Evolutionary conservation across 2,113 vertebrate genomes (phyloP), one percentile per base, ranked within the genome.

Genomic region (Actenoides lindsayi): DNA sequence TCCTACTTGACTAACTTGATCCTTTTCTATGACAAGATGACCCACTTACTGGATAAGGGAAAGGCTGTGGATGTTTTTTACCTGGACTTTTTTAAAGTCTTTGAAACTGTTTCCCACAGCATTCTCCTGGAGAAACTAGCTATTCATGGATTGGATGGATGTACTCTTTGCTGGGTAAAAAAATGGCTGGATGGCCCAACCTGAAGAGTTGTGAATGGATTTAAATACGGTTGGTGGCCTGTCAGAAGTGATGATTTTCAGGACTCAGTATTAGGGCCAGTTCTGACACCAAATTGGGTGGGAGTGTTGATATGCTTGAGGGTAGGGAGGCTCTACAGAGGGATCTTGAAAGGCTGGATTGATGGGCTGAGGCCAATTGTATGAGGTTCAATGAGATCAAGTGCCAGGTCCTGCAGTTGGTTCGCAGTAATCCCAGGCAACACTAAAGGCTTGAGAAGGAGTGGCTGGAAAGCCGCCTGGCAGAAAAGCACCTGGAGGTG

Each of bases 351-450:
- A 69, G 31, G 12, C 17, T 57, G 35, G 18, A 59, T 39, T 0
- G 0, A 59, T 51, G 23, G 33, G 5, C 54, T 1, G 35, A 9
- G 33, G 4, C 54, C 2, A 41, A 9, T 7, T 33, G 18, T 28
- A 50, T 25, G 57, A 51, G 16, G 2, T 57, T 70, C 42, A 57
- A 28, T 14, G 42, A 57, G 41, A 6, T 10, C 3, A 14, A 56
- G 8, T 69, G 14, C 4, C 0, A 3, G 13, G 6, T 59, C 35
- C 23, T 50, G 6, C 31, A 71, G 35, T 35, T 89, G 9, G 11
- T 14, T 35, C 18, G 16, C 10, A 87, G 39, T 18, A 51, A 50
- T 0, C 9, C 44, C 44, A 46, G 44, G 44, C 17, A 46, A 46
- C 44, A 46, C 44, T 46, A 42, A 42, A 42, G 42, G 42, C 15